Evolutionary conservation across 2,888 invertebrate species (phyloP), one percentile per base, ranked within the genome.

Genomic region (Himalopsyche anomala): DNA sequence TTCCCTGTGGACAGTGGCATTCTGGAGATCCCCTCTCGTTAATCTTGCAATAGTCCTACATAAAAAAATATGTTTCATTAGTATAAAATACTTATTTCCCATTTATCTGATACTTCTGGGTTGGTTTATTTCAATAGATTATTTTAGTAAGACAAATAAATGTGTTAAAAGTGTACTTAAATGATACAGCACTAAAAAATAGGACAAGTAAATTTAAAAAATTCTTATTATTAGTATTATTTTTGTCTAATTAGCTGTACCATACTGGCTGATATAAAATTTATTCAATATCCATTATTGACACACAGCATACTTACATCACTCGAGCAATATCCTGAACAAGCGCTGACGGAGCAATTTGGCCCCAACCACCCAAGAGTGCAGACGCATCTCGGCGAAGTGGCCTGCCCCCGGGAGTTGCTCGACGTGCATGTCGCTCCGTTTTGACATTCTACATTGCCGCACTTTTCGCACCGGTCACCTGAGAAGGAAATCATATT

Each of bases 361-460:
- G 93, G 93, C 4, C 96, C 96, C 0, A 94, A 94, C 94, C 95
- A 96, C 81, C 94, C 93, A 0, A 94, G 91, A 0, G 93, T 93
- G 89, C 96, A 96, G 84, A 91, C 92, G 89, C 95, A 95, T 90
- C 94, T 91, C 38, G 91, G 89, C 17, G 90, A 90, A 42, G 19
- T 17, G n/a, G 45, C 51, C 62, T 62, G n/a, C 28, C 62, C 62
- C 15, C 28, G 62, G 19, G 62, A 62, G 62, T 62, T 62, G 28
- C 5, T 62, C 9, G 62, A 62, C 11, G 62, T 19, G 89, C 95
- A 95, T 15, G 94, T 92, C 19, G 95, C 95, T 17, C 94, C 94
- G 90, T 95, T 95, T 84, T 93, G 92, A 90, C 96, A 96, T 4
- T 92, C 91, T 42, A 94, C 90, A 86, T 92, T 92, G 1, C 92